Evolutionary conservation across 2,797 vertebrate species (phyloP), one percentile per base, ranked within the genome.

Genomic region (Vipera latastei): DNA sequence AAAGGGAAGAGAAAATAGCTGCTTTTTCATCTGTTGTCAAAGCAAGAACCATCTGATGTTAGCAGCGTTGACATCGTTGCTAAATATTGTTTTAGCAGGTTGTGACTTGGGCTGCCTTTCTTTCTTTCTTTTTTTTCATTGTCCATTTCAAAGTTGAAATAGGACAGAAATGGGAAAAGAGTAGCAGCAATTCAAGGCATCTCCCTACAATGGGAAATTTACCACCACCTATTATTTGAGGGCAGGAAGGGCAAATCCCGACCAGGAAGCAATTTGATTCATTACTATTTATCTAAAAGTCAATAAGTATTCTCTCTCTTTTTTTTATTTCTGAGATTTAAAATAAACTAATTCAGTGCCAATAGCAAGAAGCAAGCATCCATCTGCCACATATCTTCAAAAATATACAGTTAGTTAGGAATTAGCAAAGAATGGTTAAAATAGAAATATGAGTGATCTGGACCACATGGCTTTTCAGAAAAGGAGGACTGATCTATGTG

Each of bases 321-420:
- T 56, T 95, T 94, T 95, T 38, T 93, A 90, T 89, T 88, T 9
- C 44, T 95, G 1, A 93, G 73, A 89, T 95, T 94, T 89, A 55
- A 95, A 96, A 87, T 22, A 16, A 93, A 87, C 88, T 95, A 93
- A 97, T 78, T 44, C 4, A 51, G 65, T 0, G 91, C 96, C 96
- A 96, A 63, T 92, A 93, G 90, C 92, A 95, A 96, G 94, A 56
- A 95, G 65, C 44, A 56, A 95, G 55, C 91, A 86, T 88, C 96
- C 95, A 95, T 92, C 94, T 96, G 95, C 89, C 94, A 44, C 92
- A 92, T 92, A 95, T 89, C 53, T 96, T 91, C 90, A 95, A 95
- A 96, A 95, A 44, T 59, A 69, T 90, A 94, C 94, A 95, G 92
- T 88, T 94, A 88, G 55, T 93, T 73, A 95, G 86, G 53, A 88